A percentile compares a stretch with the other conserved stretches of the same genome.
phyloP scores from a whole-genome alignment of 2,888 invertebrate genomes.

The Trissoscelio sp. region DNA sequence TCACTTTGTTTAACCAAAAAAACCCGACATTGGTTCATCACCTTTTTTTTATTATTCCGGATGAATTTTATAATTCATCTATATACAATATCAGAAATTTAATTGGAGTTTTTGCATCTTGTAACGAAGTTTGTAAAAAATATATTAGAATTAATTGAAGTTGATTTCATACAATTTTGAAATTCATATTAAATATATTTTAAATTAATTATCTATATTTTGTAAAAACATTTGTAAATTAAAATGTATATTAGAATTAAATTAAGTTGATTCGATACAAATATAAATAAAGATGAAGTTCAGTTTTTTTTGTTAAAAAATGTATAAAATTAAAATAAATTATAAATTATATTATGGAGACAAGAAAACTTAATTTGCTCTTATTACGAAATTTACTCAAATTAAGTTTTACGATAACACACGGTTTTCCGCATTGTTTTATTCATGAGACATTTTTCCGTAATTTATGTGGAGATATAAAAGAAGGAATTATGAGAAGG shows the following conservation, averaged over 20 bases:
- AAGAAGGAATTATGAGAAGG: conserved; percentile 39
- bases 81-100: no score
- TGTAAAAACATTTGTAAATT: no score
- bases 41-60: not conserved
- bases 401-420: conserved; percentile 33
- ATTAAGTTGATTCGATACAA: no score
- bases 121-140: no score
- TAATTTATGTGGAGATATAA: conserved; percentile 24
- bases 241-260: no score
- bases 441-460: conserved; percentile 47
- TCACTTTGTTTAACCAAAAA: conserved; percentile 19
- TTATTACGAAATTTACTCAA: conserved; percentile 29
- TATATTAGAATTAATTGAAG: no score
- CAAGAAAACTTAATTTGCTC: conserved; percentile 22
- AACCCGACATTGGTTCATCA: not conserved
- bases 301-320: not conserved
- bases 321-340: not conserved
- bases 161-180: no score
- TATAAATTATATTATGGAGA: no score
- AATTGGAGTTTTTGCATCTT: no score
- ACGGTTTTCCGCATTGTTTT: conserved; percentile 36
- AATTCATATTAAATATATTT: no score
- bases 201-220: no score
- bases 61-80: not conserved
- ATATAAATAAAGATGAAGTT: no score